These are phyloP conservation scores for Malthinus flaveolus DNA, from an alignment of 2,888 invertebrate genomes.

Conservation along the genomic window DNA sequence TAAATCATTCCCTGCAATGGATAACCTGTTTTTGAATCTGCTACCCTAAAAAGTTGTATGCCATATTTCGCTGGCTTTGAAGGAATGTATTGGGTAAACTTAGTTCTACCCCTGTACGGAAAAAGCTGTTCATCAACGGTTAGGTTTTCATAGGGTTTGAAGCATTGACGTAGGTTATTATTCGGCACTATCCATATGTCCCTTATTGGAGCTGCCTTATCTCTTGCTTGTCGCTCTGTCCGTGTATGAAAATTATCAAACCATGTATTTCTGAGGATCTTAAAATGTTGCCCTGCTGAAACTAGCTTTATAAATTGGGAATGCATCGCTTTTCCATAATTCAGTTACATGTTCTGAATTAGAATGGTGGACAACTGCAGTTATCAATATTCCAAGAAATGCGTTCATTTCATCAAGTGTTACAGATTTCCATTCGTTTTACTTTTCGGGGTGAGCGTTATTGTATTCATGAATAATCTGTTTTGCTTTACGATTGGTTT, in stretches of 20 bases:
- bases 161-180: slow-evolving; percentile 7
- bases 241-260: slow-evolving; percentile 19
- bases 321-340: slow-evolving; percentile 13
- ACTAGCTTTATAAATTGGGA: slow-evolving; percentile 11
- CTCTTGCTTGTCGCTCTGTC: slow-evolving; percentile 9
- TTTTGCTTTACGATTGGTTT: no score
- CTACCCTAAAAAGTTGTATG: slow-evolving; percentile 21
- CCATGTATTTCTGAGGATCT: slow-evolving; percentile 17
- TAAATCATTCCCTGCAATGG: slow-evolving; percentile 11
- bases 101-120: slow-evolving; percentile 14
- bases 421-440: no score
- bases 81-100: slow-evolving; percentile 22
- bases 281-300: slow-evolving; percentile 13
- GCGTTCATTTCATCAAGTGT: neutral
- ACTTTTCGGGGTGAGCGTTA: no score
- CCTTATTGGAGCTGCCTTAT: slow-evolving; percentile 19
- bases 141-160: slow-evolving; percentile 15
- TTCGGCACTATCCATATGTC: slow-evolving; percentile 22
- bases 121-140: slow-evolving; percentile 21
- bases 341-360: slow-evolving; percentile 17
- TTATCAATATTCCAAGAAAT: neutral
- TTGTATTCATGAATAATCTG: no score
- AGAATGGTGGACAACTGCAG: slow-evolving; percentile 7
- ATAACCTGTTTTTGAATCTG: slow-evolving; percentile 16
- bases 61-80: slow-evolving; percentile 22